Evolutionary conservation across 2,888 invertebrate species (phyloP).

Genomic region (Oxystoma pomonae): DNA sequence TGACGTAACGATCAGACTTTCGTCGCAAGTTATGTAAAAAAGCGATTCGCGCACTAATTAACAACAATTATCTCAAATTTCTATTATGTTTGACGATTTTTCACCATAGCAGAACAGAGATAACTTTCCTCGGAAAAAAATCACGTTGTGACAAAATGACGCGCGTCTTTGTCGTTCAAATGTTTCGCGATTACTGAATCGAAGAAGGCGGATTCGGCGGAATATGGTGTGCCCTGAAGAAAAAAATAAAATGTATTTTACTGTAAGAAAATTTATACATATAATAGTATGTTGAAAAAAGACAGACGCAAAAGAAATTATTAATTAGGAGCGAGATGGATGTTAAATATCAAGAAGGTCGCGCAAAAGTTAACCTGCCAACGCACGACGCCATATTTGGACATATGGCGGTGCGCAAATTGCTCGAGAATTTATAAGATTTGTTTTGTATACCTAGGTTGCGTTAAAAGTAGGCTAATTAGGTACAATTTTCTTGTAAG

Average conservation of each 20-base stretch:
- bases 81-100: slow-evolving; percentile 22
- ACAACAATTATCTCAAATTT: slow-evolving; percentile 16
- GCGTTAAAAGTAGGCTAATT: not conserved
- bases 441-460: not conserved
- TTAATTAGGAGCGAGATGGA: not conserved
- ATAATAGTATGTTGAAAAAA: not conserved
- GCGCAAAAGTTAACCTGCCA: not conserved
- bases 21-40: slow-evolving; percentile 4
- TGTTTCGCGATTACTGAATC: slow-evolving; percentile 23
- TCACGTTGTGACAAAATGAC: slow-evolving; percentile 7
- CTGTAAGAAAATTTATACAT: not conserved
- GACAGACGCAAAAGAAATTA: not conserved
- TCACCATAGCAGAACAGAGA: slow-evolving; percentile 23
- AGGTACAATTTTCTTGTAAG: no score
- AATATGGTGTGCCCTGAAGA: not conserved
- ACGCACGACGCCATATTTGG: slow-evolving; percentile 20
- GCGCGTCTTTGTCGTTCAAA: slow-evolving; percentile 21
- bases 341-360: not conserved
- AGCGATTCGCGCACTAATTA: not conserved
- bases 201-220: slow-evolving; percentile 9
- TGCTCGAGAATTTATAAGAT: not conserved
- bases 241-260: not conserved
- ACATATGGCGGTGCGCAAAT: slow-evolving; percentile 2
- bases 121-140: not conserved
- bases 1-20: slow-evolving; percentile 16